phyloP scores from a whole-genome alignment of 53 echinoderm and acorn worm genomes.

The Paelopatides confundens region DNA sequence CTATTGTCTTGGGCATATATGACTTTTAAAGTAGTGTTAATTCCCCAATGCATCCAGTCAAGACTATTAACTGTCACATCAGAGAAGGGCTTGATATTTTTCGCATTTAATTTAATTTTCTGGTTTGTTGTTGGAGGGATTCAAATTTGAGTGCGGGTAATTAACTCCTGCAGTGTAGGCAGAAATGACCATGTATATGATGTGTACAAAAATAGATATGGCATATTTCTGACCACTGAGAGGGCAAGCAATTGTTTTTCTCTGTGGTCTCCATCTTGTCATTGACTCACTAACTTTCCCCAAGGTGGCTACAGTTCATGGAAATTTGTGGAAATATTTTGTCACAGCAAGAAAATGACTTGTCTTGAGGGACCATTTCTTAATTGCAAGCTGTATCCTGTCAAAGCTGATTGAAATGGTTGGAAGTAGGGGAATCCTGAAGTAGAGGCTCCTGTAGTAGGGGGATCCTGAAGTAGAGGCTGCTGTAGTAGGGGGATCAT shows the following conservation, averaged over 20 bases:
- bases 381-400: slow-evolving; percentile 8
- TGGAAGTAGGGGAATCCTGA: not conserved
- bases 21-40: not conserved
- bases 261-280: not conserved
- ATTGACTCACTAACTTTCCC: not conserved
- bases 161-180: not conserved
- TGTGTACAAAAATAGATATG: not conserved
- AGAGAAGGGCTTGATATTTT: not conserved
- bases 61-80: not conserved
- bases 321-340: not conserved
- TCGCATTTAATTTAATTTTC: not conserved
- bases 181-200: not conserved
- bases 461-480: too few relatives aligned
- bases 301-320: not conserved
- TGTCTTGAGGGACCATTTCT: not conserved
- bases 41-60: not conserved
- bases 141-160: not conserved
- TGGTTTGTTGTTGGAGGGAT: not conserved
- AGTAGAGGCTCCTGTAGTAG: too few relatives aligned
- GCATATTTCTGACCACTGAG: not conserved
- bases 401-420: not conserved
- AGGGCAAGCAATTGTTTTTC: slow-evolving; percentile 1
- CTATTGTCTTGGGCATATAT: too few relatives aligned
- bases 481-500: too few relatives aligned
- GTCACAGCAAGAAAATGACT: not conserved